Conservation (phyloP, 2,113 vertebrate species). For the Heterotilapia buettikoferi region DNA sequence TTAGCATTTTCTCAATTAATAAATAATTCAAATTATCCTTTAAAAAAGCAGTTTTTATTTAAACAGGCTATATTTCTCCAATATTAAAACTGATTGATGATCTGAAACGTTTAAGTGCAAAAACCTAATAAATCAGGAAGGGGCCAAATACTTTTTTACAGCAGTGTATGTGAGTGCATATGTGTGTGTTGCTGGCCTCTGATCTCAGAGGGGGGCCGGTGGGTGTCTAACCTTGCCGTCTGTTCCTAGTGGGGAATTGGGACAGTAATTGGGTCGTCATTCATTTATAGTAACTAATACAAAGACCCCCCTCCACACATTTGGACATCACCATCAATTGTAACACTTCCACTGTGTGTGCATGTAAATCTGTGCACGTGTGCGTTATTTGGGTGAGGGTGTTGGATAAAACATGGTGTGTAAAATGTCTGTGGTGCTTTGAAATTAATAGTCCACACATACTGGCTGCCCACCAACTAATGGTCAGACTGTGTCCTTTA, state of each 20-base stretch:
- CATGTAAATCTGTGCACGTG: neutral
- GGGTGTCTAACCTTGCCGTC: slow-evolving; percentile 46
- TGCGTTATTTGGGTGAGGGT: neutral
- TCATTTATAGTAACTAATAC: slow-evolving; percentile 64
- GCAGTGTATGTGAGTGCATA: neutral
- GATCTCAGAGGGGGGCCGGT: slow-evolving; percentile 1
- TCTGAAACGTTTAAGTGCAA: neutral
- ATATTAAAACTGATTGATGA: neutral
- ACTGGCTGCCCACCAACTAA: neutral
- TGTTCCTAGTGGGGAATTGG: slow-evolving; percentile 53
- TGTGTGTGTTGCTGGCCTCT: neutral
- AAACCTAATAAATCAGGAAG: neutral
- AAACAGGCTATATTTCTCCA: neutral
- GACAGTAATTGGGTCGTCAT: slow-evolving; percentile 67
- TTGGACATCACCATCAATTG: slow-evolving; percentile 52
- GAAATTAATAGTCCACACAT: slow-evolving; percentile 23
- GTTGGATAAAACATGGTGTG: neutral
- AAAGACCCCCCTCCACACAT: slow-evolving; percentile 15
- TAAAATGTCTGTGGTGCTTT: neutral
- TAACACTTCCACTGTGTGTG: neutral
- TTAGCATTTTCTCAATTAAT: neutral
- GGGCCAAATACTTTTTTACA: neutral
- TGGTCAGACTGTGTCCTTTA: neutral
- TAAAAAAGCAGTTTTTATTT: neutral
- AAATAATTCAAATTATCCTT: neutral